These are phyloP conservation scores for Entomyzon cyanotis DNA, from an alignment of 2,113 vertebrate genomes.

Conservation along the genomic window DNA sequence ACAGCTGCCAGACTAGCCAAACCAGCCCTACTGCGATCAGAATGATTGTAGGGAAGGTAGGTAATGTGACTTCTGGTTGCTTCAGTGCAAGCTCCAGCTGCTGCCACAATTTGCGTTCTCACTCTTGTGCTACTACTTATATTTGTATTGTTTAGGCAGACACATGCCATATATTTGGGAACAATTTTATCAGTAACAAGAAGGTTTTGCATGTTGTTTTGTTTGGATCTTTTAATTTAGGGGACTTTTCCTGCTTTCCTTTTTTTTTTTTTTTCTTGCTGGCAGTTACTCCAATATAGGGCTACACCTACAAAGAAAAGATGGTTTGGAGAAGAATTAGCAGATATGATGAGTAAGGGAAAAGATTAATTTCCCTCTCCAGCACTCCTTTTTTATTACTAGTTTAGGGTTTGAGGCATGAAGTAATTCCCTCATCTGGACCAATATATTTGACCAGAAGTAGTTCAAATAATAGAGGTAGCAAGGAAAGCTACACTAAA, in stretches of 20 bases:
- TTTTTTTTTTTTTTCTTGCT: not conserved
- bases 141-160: not conserved
- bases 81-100: not conserved
- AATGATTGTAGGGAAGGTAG: not conserved
- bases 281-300: not conserved
- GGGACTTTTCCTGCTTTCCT: not conserved
- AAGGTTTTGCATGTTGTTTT: not conserved
- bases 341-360: not conserved
- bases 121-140: not conserved
- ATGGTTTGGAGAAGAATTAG: not conserved
- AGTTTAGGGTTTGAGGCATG: constrained; percentile 14
- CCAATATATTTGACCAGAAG: not conserved
- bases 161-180: not conserved
- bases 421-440: constrained; percentile 39
- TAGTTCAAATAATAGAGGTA: constrained; percentile 5
- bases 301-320: not conserved
- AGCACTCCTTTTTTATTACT: constrained; percentile 5
- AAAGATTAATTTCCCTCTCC: not conserved
- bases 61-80: not conserved
- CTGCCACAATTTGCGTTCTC: not conserved
- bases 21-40: not conserved
- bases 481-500: not conserved
- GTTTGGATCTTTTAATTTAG: not conserved
- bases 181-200: not conserved
- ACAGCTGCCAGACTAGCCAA: not conserved